These are phyloP conservation scores for Geococcyx californianus DNA, from an alignment of 2,113 vertebrate genomes.

Conservation along the genomic window DNA sequence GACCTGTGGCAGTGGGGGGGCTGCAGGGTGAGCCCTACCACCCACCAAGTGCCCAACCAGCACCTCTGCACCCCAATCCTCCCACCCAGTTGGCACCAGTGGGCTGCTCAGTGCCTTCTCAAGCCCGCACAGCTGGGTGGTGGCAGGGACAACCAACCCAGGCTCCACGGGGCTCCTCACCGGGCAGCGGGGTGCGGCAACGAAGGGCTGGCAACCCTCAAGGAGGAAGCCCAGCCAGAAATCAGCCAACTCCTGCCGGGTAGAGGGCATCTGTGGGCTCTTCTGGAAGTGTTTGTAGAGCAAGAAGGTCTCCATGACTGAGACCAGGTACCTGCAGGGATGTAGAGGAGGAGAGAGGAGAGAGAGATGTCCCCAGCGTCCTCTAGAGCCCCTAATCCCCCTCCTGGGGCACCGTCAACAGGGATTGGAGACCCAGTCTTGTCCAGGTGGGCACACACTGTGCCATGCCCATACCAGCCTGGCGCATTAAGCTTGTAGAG, in stretches of 20 bases:
- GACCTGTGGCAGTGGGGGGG: slow-evolving; percentile 67
- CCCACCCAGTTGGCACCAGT: not conserved
- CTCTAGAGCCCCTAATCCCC: not conserved
- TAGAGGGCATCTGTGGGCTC: slow-evolving; percentile 49
- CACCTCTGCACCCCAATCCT: not conserved
- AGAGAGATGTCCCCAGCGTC: not conserved
- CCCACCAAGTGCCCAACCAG: rapidly evolving
- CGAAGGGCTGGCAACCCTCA: slow-evolving; percentile 80
- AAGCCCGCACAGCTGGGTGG: not conserved
- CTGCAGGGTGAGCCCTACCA: not conserved
- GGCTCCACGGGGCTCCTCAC: slow-evolving; percentile 65
- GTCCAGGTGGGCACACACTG: rapidly evolving
- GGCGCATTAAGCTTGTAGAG: slow-evolving; percentile 89
- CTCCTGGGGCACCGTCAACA: not conserved
- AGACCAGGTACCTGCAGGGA: slow-evolving; percentile 83
- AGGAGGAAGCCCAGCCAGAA: slow-evolving; percentile 90
- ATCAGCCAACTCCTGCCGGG: slow-evolving; percentile 76
- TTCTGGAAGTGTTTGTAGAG: slow-evolving; percentile 85
- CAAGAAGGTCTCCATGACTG: slow-evolving; percentile 89
- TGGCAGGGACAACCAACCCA: too few relatives aligned
- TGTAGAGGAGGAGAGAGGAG: not conserved
- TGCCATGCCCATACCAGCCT: slow-evolving; percentile 76
- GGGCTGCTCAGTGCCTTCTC: not conserved
- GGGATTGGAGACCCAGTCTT: too few relatives aligned
- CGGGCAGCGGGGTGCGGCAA: slow-evolving; percentile 68